phyloP scores from a whole-genome alignment of 1,140 invertebrate species.

The Intoshia linei region DNA sequence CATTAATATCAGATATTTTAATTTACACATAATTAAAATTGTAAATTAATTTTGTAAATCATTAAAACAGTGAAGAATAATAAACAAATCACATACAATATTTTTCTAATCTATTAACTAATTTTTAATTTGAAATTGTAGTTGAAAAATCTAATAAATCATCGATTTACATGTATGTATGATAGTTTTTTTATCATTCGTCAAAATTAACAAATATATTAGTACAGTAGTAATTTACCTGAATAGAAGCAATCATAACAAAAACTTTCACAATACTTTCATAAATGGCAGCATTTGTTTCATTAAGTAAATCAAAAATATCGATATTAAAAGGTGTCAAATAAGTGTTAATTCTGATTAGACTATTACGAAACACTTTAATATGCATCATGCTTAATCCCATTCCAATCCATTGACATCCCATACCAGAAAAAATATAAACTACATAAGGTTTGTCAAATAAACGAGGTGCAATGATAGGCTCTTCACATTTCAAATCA shows the following conservation, averaged over 20 bases:
- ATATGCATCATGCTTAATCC: slow-evolving; percentile 43
- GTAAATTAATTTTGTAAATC: too few relatives aligned
- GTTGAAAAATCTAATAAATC: not conserved
- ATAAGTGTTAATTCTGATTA: slow-evolving; percentile 37
- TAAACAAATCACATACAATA: not conserved
- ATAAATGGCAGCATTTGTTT: slow-evolving; percentile 37
- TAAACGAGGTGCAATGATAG: not conserved
- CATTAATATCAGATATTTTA: too few relatives aligned
- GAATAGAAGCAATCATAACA: slow-evolving; percentile 62
- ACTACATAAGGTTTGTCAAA: slow-evolving; percentile 37
- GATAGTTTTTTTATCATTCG: too few relatives aligned
- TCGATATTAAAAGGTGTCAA: slow-evolving; percentile 42
- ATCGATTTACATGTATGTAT: not conserved
- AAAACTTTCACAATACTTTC: slow-evolving; percentile 54
- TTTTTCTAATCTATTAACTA: not conserved
- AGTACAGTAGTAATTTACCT: too few relatives aligned
- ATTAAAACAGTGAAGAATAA: not conserved
- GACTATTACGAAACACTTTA: slow-evolving; percentile 39
- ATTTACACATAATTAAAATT: too few relatives aligned
- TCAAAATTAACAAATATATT: too few relatives aligned
- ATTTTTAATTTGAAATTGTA: not conserved
- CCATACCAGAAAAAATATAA: slow-evolving; percentile 82
- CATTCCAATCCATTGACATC: slow-evolving; percentile 77
- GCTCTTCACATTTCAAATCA: not conserved
- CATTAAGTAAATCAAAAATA: slow-evolving; percentile 41